Evolutionary conservation across 2,797 vertebrate species (phyloP), one percentile per base, ranked within the genome.

Genomic region (Pogoniulus pusillus): DNA sequence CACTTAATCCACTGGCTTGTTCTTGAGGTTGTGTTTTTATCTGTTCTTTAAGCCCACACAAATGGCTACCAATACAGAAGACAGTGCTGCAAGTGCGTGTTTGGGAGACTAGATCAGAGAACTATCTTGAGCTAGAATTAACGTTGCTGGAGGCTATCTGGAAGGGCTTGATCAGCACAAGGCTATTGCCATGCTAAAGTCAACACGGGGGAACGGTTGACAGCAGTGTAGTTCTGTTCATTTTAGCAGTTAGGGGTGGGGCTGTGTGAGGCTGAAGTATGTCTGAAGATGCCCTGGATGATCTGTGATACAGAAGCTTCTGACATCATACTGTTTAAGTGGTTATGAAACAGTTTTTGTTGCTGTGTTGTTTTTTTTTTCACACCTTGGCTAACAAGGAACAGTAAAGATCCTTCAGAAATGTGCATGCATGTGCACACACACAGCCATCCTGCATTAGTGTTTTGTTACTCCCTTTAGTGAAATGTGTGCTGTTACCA

Each of bases 401-500:
- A 63, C 39, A 41, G 34, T 41, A 18, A 26, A 72, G 64, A 12
- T 43, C 22, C 24, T 65, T 87, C 10, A 57, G 43, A 74, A 87
- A 49, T 24, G 23, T 49, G 47, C 23, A 49, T 49, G 22, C 20
- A 47, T 22, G 20, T 22, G 20, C 3, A 3, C 17, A 18, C 11
- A 12, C 5, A 43, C 49, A 55, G 19, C 0, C 5, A 9, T 3
- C 14, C 11, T 7, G 3, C 3, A 3, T 49, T 27, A 60, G 60
- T n/a, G 12, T 65, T 19, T 70, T 79, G 19, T 1, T 69, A 13
- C 43, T 70, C 1, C 23, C 27, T 53, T 53, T 5, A 39, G 5
- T 32, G 43, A 43, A 49, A 19, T n/a, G 5, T 53, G 18, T 57
- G 14, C 41, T 53, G 9, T 53, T 63, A 35, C 6, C 18, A 34